Evolutionary conservation across 2,113 vertebrate species (phyloP).

Genomic region (Amphilophus citrinellus): DNA sequence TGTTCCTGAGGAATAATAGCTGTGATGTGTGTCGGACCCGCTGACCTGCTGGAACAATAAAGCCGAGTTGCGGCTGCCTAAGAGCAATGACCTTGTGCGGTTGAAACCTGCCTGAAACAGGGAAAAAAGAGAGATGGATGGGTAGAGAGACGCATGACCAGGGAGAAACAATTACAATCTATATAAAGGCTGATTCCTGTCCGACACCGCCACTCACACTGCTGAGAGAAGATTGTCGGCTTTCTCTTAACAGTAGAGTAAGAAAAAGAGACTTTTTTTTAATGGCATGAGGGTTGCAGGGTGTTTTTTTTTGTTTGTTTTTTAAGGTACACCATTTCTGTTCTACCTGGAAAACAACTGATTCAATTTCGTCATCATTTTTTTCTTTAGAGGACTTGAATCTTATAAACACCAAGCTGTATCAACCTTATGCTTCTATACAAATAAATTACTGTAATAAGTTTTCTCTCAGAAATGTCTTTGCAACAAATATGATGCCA

Average conservation of each 20-base stretch:
- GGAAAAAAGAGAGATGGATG: conserved; percentile 74
- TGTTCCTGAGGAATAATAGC: conserved; percentile 84
- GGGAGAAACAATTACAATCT: conserved; percentile 83
- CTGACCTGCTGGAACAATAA: conserved; percentile 83
- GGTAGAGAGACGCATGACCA: conserved; percentile 72
- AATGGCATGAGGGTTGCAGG: conserved; percentile 57
- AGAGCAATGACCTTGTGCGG: conserved; percentile 82
- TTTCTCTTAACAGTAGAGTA: conserved; percentile 67
- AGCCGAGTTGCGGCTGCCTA: conserved; percentile 78
- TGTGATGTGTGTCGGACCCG: conserved; percentile 82
- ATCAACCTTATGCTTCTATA: background rate
- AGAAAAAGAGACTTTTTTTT: conserved; percentile 52
- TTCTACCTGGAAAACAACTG: conserved; percentile 14
- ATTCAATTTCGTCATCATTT: conserved; percentile 1
- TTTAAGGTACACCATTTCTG: conserved; percentile 12
- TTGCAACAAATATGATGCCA: background rate
- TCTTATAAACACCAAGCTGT: background rate
- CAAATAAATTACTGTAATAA: background rate
- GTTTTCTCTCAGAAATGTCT: background rate
- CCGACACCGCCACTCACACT: conserved; percentile 74
- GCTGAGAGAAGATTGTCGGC: conserved; percentile 70
- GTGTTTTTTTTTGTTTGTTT: background rate
- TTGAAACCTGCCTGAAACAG: conserved; percentile 74
- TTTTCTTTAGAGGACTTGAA: background rate
- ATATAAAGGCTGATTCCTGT: conserved; percentile 82